Conservation (phyloP, 2,888 invertebrate species). For the Scaptomyza caliginosa region DNA sequence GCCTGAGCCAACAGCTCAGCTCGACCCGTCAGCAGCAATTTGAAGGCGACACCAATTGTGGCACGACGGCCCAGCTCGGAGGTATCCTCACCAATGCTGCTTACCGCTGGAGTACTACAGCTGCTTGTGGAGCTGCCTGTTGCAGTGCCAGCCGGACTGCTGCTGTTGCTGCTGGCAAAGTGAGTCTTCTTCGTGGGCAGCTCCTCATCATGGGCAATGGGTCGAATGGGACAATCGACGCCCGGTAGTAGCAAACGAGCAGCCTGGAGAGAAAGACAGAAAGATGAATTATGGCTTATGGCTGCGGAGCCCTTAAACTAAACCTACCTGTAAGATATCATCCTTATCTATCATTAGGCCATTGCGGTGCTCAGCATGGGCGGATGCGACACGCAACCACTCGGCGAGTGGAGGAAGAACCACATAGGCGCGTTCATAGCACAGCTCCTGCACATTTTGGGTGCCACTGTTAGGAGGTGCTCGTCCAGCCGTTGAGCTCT, state of each 20-base stretch:
- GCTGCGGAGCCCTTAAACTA: too few species aligned
- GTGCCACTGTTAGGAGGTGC: constrained; percentile 66
- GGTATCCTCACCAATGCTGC: constrained; percentile 79
- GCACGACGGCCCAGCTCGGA: constrained; percentile 87
- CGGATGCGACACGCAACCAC: constrained; percentile 93
- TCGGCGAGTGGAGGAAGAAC: constrained; percentile 95
- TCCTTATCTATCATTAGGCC: constrained; percentile 92
- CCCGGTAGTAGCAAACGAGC: constrained; percentile 93
- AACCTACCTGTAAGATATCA: constrained; percentile 90
- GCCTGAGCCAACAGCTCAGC: constrained; percentile 92
- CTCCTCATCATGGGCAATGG: constrained; percentile 87
- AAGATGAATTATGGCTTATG: too few species aligned
- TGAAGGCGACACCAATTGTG: constrained; percentile 91
- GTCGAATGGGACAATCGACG: constrained; percentile 93
- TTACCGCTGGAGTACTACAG: constrained; percentile 54
- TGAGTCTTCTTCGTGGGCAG: constrained; percentile 83
- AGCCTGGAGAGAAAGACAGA: constrained; percentile 77
- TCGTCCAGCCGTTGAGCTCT: constrained; percentile 59
- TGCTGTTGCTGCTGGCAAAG: constrained; percentile 36
- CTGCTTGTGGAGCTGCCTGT: constrained; percentile 59
- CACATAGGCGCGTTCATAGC: constrained; percentile 94
- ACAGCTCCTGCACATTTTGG: constrained; percentile 88
- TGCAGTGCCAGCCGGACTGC: constrained; percentile 22
- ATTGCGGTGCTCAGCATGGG: constrained; percentile 92
- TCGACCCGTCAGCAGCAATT: constrained; percentile 91